Percentiles rank a stretch among this genome's conserved stretches.
phyloP scores from a whole-genome alignment of 2,797 vertebrate genomes.

The Sphenodon punctatus region DNA sequence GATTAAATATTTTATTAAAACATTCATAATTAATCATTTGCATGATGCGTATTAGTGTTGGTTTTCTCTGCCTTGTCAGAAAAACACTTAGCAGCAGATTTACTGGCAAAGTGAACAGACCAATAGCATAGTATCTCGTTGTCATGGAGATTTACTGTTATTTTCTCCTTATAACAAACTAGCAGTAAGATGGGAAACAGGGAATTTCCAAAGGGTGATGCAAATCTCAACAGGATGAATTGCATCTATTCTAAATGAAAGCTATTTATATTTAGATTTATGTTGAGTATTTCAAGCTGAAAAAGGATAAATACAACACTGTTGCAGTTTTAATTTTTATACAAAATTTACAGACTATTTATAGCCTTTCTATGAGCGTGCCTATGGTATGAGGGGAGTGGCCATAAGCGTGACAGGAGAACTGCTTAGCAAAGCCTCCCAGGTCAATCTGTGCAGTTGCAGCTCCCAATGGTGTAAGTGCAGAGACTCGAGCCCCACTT shows the following conservation, averaged over 20 bases:
- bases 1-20: neutral
- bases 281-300: accelerated
- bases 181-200: neutral
- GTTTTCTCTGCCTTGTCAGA: neutral
- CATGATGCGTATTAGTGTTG: neutral
- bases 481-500: too few relatives aligned
- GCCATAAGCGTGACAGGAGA: too few relatives aligned
- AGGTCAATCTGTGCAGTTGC: too few relatives aligned
- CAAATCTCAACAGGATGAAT: neutral
- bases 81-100: neutral
- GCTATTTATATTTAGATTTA: neutral
- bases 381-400: too few relatives aligned
- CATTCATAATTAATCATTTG: too few relatives aligned
- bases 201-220: neutral
- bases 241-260: neutral
- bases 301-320: accelerated
- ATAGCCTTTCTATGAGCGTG: neutral
- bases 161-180: neutral
- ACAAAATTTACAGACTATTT: accelerated
- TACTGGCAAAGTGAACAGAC: neutral
- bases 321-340: neutral
- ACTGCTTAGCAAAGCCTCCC: too few relatives aligned
- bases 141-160: slow-evolving; percentile 15
- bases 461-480: too few relatives aligned
- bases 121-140: neutral